Evolutionary conservation across 2,888 invertebrate genomes (phyloP).

Genomic region (Sisyra terminalis): DNA sequence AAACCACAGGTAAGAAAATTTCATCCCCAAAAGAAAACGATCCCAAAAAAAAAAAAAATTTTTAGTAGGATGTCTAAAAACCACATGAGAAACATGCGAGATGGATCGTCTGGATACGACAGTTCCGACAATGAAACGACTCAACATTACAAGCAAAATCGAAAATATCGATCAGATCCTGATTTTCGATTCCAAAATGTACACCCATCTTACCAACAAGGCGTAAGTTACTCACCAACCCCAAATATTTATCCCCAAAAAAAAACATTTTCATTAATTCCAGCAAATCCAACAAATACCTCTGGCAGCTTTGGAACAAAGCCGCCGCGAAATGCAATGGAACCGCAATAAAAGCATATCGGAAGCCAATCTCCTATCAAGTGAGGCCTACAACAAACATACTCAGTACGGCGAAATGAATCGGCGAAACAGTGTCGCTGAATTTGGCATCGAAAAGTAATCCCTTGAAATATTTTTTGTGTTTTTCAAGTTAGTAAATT

Average conservation of each 20-base stretch:
- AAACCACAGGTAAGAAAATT: no score
- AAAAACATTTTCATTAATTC: slow-evolving; percentile 11
- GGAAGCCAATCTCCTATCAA: slow-evolving; percentile 67
- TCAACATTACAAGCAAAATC: slow-evolving; percentile 43
- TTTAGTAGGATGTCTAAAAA: slow-evolving; percentile 33
- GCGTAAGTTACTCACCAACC: slow-evolving; percentile 8
- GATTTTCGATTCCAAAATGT: slow-evolving; percentile 58
- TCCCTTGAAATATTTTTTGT: neutral
- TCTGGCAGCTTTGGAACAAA: slow-evolving; percentile 51
- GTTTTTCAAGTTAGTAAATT: no score
- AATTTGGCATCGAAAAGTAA: slow-evolving; percentile 27
- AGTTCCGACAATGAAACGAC: slow-evolving; percentile 72
- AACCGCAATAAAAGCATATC: slow-evolving; percentile 53
- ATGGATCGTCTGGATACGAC: slow-evolving; percentile 85
- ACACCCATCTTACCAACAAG: slow-evolving; percentile 34
- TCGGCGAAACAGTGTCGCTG: slow-evolving; percentile 41
- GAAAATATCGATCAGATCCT: slow-evolving; percentile 73
- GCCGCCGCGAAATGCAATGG: slow-evolving; percentile 22
- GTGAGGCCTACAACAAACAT: slow-evolving; percentile 31
- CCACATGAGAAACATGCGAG: slow-evolving; percentile 45
- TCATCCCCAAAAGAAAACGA: no score
- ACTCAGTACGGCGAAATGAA: slow-evolving; percentile 28
- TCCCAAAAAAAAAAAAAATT: no score
- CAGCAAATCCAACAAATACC: slow-evolving; percentile 33
- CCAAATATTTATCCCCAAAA: neutral